Evolutionary conservation across 2,888 invertebrate genomes (phyloP), one percentile per base, ranked within the genome.

Genomic region (Cylindroiulus punctatus): DNA sequence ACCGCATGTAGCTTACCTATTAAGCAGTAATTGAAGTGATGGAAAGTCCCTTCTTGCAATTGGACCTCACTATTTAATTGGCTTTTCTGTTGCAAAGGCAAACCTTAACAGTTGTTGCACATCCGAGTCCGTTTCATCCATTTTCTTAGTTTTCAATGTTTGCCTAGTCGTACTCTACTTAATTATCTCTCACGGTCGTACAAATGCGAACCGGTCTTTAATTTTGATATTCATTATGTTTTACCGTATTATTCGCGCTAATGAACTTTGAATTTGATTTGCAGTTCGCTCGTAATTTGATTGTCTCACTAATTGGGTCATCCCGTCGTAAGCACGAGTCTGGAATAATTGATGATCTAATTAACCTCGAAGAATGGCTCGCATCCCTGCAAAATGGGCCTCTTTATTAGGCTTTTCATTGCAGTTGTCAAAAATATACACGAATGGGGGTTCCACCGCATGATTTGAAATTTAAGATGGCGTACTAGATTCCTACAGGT

Each of bases 291-390:
- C 14, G 2, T 76, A 76, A 76, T 76, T 76, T 26, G 14, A 76
- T 76, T 76, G 76, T 76, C 30, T 76, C 14, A 4, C 30, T 76
- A 76, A 76, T 76, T 76, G 76, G 76, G 76, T 76, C 76, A 76
- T 30, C 76, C 30, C 14, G 12, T 76, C 30, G 76, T 76, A 76
- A 30, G 26, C 76, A 12, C 14, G 30, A 76, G 76, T 76, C 30
- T 76, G 76, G 12, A 76, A 76, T 76, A 76, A 76, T 76, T 30
- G 26, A 76, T 30, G 76, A 76, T 76, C 30, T 30, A 76, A 76
- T 76, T 76, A 76, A 76, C 76, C 76, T 30, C 76, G 30, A 76
- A 76, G 76, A 12, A 76, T 76, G 76, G 30, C 30, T 30, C 30
- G 76, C 30, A 76, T 30, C 65, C 26, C 76, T 30, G 30, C 30